These are phyloP conservation scores for Bettongia penicillata DNA, from an alignment of 2,113 vertebrate genomes.

Conservation along the genomic window DNA sequence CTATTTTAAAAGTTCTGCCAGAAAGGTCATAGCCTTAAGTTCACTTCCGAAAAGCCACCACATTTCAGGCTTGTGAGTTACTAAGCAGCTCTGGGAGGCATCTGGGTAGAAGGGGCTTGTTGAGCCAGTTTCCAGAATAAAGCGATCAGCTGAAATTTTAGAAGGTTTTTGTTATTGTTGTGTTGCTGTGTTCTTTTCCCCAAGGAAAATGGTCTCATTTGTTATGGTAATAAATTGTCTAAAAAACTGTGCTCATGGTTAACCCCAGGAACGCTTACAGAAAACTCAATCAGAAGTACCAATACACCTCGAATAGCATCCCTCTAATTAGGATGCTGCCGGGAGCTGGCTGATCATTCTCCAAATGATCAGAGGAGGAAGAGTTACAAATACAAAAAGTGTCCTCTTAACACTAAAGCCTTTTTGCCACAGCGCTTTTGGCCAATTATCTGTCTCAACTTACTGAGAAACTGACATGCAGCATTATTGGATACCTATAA, in stretches of 20 bases:
- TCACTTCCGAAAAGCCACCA: conserved; percentile 31
- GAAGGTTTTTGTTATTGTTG: neutral
- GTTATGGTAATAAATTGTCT: conserved; percentile 40
- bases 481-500: conserved; percentile 25
- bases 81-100: conserved; percentile 25
- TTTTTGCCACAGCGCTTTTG: conserved; percentile 4
- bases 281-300: neutral
- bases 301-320: neutral
- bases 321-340: neutral
- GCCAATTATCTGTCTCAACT: neutral
- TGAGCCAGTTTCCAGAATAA: conserved; percentile 40
- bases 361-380: neutral
- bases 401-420: neutral
- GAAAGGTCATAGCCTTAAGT: neutral
- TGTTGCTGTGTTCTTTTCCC: neutral
- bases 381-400: neutral
- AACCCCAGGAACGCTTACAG: conserved; percentile 18
- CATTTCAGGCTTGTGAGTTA: conserved; percentile 20
- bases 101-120: neutral
- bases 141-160: conserved; percentile 13
- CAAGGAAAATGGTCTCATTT: neutral
- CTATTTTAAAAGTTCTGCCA: conserved; percentile 3
- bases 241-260: conserved; percentile 27
- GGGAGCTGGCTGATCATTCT: neutral
- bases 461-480: neutral